Conservation (phyloP, 2,113 vertebrate species). For the Elachura formosa region DNA sequence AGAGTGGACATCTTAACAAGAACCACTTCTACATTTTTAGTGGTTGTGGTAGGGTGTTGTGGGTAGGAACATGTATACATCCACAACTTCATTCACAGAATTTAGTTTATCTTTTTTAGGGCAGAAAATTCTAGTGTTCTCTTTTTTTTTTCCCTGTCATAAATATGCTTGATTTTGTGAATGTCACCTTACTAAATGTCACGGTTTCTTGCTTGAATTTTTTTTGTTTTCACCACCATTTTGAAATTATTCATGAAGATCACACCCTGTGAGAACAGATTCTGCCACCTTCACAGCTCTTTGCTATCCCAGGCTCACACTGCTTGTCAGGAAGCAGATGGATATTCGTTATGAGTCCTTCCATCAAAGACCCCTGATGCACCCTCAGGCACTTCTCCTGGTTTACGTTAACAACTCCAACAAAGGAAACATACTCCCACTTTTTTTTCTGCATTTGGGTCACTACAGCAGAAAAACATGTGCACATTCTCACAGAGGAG, state of each 20-base stretch:
- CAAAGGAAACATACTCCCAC: neutral
- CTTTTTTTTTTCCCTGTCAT: neutral
- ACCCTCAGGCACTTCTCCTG: neutral
- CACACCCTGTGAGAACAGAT: neutral
- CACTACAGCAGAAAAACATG: neutral
- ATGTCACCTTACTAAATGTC: neutral
- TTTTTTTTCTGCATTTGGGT: neutral
- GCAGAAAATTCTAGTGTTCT: neutral
- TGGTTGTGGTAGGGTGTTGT: neutral
- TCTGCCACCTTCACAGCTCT: neutral
- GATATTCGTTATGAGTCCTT: neutral
- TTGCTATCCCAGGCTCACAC: constrained; percentile 17
- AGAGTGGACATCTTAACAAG: neutral
- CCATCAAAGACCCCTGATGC: neutral
- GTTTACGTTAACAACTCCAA: neutral
- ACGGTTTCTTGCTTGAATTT: neutral
- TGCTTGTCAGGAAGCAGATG: constrained; percentile 45
- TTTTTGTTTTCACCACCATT: neutral
- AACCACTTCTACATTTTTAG: neutral
- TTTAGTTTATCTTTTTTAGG: neutral
- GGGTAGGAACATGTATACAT: neutral
- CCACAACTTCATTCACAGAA: neutral
- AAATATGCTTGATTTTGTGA: neutral
- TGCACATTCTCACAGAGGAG: no score
- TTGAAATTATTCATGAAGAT: constrained; percentile 6